Evolutionary conservation across 2,888 invertebrate genomes (phyloP), one percentile per base, ranked within the genome.

Genomic region (Caenorhabditis sinica): DNA sequence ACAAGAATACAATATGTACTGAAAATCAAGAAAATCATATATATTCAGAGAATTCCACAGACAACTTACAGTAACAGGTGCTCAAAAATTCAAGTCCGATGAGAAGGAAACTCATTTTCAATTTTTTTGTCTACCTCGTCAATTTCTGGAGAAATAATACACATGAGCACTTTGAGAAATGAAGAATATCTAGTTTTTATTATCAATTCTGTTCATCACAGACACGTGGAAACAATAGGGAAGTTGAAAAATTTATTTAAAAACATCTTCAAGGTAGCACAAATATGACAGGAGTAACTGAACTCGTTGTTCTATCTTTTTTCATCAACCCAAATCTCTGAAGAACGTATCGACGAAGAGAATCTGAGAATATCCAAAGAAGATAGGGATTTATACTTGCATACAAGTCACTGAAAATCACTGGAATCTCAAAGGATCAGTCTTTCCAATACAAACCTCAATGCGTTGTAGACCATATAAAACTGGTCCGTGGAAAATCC

Each of bases 331-430:
- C 74, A 13, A 65, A 28, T 40, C 75, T 43, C 28, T 75, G 69
- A 30, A 76, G 49, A 30, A 82, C 65, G 43, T 75, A 82, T 36
- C 69, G 36, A 1, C 82, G 75, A 9, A 82, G 65, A 13, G 69
- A 69, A 36, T 82, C 74, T 5, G 82, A 82, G 63, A 82, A 82
- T 25, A 82, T 76, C 82, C 82, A 82, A 0, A 82, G 71, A 9
- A 82, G 51, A 56, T 82, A 82, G 11, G 82, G 82, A 36, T 82
- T 82, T 8, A 82, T 76, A 56, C 82, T 75, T 28, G 82, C 82
- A 58, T 82, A 82, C 5, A 82, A 25, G 33, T 82, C 82, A 45
- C 82, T 79, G 79, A 56, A 79, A 71, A 33, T 33, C n/a, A n/a
- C 9, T 20, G 36, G 13, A 36, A 33, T 8, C 5, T n/a, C 15